phyloP scores from a whole-genome alignment of 2,888 invertebrate genomes.

The Baronia brevicornis region DNA sequence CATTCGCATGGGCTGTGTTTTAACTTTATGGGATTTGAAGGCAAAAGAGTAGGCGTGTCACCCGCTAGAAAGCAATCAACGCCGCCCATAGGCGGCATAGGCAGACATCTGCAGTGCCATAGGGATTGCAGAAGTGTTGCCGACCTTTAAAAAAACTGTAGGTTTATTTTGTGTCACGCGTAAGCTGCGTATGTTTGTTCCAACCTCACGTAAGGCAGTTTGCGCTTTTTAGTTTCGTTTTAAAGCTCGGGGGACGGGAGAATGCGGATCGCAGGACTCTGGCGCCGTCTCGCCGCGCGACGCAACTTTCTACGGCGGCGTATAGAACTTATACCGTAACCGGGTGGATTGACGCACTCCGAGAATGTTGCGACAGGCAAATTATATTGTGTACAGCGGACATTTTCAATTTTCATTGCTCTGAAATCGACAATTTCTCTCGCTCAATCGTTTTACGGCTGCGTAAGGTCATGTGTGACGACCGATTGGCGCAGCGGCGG shows the following conservation, averaged over 20 bases:
- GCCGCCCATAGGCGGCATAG: too few species aligned
- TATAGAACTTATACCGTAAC: conserved; percentile 74
- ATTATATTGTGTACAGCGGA: conserved; percentile 59
- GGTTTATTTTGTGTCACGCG: too few species aligned
- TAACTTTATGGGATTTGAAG: too few species aligned
- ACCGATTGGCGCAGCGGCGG: too few species aligned
- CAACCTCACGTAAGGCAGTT: conserved; percentile 46
- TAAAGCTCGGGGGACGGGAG: conserved; percentile 55
- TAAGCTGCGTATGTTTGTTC: too few species aligned
- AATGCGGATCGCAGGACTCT: conserved; percentile 71
- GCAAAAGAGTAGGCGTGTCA: too few species aligned
- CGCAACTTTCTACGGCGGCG: conserved; percentile 72
- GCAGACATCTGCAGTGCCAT: too few species aligned
- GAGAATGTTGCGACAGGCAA: conserved; percentile 64
- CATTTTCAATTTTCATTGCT: conserved; percentile 27
- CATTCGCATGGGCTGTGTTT: too few species aligned
- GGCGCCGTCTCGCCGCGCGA: conserved; percentile 72
- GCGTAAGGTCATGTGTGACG: too few species aligned
- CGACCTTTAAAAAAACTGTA: too few species aligned
- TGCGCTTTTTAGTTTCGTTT: conserved; percentile 57
- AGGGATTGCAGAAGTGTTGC: too few species aligned
- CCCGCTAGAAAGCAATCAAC: too few species aligned
- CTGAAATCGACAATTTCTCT: conserved; percentile 12
- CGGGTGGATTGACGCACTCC: conserved; percentile 68
- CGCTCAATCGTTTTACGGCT: background rate